Base-by-base conservation (phyloP, 1,140 invertebrate species). In the Apocrypta bakeri region DNA sequence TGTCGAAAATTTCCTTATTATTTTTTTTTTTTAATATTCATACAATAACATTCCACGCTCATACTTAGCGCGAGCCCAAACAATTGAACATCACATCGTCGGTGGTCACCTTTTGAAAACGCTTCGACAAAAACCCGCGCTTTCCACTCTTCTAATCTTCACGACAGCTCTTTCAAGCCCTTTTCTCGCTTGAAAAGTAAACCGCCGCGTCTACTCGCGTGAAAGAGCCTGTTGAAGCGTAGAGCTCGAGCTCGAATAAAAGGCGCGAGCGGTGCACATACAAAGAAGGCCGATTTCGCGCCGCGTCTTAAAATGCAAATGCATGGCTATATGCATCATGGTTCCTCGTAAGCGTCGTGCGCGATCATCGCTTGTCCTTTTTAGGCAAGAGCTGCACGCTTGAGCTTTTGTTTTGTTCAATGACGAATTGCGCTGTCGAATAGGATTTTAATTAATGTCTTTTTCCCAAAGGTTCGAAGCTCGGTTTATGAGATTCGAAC, bases 71-170 rank as follows among this genome's bases (percentile, higher is more conserved):
- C 48, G 21, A 56, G n/a, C 42, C 42, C 12, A 56, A 56, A 9
- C 3, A 71, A 61, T 66, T 56, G 72, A 81, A 25, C 27, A 56
- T 56, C 3, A 17, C 79, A 40, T 73, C 79, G 79, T 12, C 79
- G 79, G 79, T 81, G 79, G 79, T 42, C 75, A 56, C 21, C 48
- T 56, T n/a, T 56, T 56, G 17, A 56, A 56, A 37, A n/a, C 17
- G 17, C 6, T 21, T 56, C 48, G 48, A 56, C 48, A n/a, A 17
- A 56, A 48, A 56, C 7, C 17, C 72, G 21, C 72, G 80, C 33
- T 81, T 69, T 75, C 63, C 4, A 27, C 68, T 72, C 78, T 31
- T 74, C 73, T 81, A 63, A 73, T 73, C 68, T 79, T 31, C 68
- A 4, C 78, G 68, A 72, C 37, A 17, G 27, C 77, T 56, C 48